Evolutionary conservation across 2,888 invertebrate species (phyloP), one percentile per base, ranked within the genome.

Genomic region (Papilio elwesi): DNA sequence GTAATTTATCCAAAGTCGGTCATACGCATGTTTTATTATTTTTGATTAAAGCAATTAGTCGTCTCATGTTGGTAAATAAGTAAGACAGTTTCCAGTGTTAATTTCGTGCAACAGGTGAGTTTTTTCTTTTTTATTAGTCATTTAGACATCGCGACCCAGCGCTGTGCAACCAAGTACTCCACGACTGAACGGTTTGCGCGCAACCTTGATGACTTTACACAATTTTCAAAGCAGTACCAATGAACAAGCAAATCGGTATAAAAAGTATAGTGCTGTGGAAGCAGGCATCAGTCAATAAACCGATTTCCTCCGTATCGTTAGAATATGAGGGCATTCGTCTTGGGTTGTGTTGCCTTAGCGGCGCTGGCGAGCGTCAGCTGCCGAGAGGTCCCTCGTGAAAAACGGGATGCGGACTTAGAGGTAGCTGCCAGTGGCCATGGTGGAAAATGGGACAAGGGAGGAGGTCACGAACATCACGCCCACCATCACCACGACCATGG

Each of bases 401-500:
- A 89, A 78, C 88, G 93, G 38, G 93, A 90, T 75, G 90, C 90
- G n/a, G 95, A 95, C 79, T 85, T 94, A 74, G 94, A 94, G 74
- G 85, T 86, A 43, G 95, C 95, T 0, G 95, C 95, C 63, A 86
- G 83, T 72, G 83, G 86, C 70, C 87, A 91, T 74, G 92, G 91
- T 6, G 92, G 92, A 71, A 92, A 93, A 77, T 92, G 92, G 92
- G 92, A 93, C 75, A 92, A 92, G 79, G 96, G 96, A 11, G 95
- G 95, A 9, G 96, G 96, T 0, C 94, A 95, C 75, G 95, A 96
- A 75, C 94, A 96, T 77, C 95, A 96, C 78, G 94, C 91, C 1
- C 94, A 95, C 74, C 95, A 96, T 77, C 95, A 95, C 81, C 94
- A 94, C 75, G 94, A 95, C 75, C 95, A 96, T 78, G 96, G 96